These are phyloP conservation scores for Microcebus ravelobensis DNA, from an alignment of 2,113 vertebrate genomes.

Conservation along the genomic window DNA sequence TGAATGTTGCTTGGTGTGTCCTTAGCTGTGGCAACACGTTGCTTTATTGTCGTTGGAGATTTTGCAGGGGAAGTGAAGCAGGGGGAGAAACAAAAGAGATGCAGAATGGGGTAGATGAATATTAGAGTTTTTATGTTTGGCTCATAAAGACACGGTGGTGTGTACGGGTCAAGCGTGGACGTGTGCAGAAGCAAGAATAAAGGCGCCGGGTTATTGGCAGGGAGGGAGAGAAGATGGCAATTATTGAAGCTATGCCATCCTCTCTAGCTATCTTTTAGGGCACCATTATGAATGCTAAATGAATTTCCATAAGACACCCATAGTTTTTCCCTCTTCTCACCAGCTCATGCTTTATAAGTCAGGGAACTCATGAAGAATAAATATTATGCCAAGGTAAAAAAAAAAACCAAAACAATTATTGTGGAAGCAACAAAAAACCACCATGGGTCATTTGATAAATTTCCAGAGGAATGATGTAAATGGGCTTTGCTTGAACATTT, in stretches of 20 bases:
- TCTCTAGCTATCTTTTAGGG: constrained; percentile 44
- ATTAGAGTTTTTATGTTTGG: constrained; percentile 19
- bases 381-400: neutral
- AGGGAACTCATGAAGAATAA: constrained; percentile 25
- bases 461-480: neutral
- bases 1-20: constrained; percentile 52
- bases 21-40: constrained; percentile 47
- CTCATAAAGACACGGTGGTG: constrained; percentile 41
- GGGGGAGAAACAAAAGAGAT: constrained; percentile 70
- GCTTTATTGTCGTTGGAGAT: constrained; percentile 55
- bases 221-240: constrained; percentile 36
- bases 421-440: neutral
- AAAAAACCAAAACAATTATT: neutral
- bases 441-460: neutral
- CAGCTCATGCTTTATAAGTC: neutral
- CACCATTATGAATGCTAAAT: constrained; percentile 25
- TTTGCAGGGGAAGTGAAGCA: constrained; percentile 44
- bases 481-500: neutral
- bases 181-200: constrained; percentile 16
- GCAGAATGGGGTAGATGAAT: constrained; percentile 39
- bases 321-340: constrained; percentile 1
- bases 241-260: constrained; percentile 19
- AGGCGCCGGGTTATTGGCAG: neutral
- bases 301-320: neutral
- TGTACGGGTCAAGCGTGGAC: neutral